These are phyloP conservation scores for Agapornis canus DNA, from an alignment of 2,797 vertebrate species.

Conservation along the genomic window DNA sequence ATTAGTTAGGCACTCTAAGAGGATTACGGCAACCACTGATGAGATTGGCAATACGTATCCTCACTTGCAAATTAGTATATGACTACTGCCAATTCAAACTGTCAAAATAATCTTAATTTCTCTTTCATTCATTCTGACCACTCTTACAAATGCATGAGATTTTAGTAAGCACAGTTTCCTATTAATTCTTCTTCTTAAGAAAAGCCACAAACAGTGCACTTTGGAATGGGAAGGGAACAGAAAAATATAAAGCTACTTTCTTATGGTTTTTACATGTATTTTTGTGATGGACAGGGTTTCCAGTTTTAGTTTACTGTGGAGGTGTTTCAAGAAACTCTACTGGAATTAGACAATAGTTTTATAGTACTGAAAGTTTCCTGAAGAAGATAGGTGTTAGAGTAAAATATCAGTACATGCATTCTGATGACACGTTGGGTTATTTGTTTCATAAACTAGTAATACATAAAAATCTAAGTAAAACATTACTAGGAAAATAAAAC, in stretches of 20 bases:
- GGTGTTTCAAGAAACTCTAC: background rate
- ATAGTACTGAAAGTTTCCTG: background rate
- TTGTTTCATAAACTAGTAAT: background rate
- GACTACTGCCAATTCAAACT: background rate
- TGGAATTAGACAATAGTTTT: background rate
- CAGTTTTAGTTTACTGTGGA: background rate
- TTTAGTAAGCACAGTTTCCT: accelerated
- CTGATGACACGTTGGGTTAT: background rate
- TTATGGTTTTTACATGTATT: background rate
- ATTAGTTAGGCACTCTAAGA: background rate
- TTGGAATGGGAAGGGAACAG: accelerated
- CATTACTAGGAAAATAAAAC: background rate
- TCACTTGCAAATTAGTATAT: background rate
- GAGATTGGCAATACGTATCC: background rate
- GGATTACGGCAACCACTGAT: background rate
- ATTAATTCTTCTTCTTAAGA: background rate
- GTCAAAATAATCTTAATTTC: background rate
- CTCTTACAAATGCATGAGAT: background rate
- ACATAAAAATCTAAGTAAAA: background rate
- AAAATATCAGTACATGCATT: background rate
- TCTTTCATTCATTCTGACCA: background rate
- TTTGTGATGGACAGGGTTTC: background rate
- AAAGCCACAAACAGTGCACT: background rate
- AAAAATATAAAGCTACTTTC: background rate
- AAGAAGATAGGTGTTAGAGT: background rate